Base-by-base conservation (phyloP, 1,140 invertebrate species). In the Papilio machaon region DNA sequence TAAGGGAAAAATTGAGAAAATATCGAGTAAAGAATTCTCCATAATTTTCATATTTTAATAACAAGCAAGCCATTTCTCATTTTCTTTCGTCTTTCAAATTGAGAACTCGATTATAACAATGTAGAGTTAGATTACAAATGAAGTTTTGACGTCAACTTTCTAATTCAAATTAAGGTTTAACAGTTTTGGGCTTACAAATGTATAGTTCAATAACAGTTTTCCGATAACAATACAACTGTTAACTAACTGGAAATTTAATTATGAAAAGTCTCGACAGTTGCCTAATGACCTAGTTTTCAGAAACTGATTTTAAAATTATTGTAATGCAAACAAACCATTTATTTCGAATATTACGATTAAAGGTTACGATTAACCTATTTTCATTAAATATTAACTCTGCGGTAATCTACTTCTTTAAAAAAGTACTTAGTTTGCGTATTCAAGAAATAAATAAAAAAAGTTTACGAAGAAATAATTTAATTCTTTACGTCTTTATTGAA, bases 91-190 rank as follows among this genome's bases (percentile, higher is more conserved):
- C 13, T 70, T 15, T 70, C 9, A 70, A 70, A 30, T 64, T 19
- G 64, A 35, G 23, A 70, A 35, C 19, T 60, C 23, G 4, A 4
- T 35, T 70, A 13, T 70, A 70, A 70, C 64, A 70, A 70, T 35
- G 11, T 7, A 38, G 30, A 17, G 11, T 70, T 70, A 70, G 4
- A 30, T 70, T 35, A 35, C 30, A 11, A 11, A 8, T 60, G 19
- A 38, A 70, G 64, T 38, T 67, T 70, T 15, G 30, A 70, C 64
- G 64, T 70, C 64, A 38, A 70, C 64, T 70, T 70, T 70, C 64
- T 35, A 70, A 70, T 70, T 70, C 7, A 70, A 35, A 70, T 70
- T 70, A 70, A 70, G 3, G 64, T 35, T 70, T 70, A 35, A 70
- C 30, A 35, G 30, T 70, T 70, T 70, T 35, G 64, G 64, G 64